phyloP scores from a whole-genome alignment of 2,797 vertebrate species.

The Sparidentex hasta region DNA sequence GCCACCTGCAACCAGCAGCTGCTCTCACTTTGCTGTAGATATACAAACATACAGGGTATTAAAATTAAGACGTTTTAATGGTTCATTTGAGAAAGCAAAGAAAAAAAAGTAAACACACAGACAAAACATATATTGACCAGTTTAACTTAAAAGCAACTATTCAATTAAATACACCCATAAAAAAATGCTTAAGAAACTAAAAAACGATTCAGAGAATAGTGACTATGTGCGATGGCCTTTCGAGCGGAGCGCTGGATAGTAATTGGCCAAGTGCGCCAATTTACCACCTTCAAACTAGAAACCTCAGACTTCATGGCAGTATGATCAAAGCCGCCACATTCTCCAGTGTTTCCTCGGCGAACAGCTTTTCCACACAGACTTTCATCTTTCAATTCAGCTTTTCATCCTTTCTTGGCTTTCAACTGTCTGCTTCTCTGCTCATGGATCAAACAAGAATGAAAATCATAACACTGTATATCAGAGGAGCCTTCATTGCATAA shows the following conservation, averaged over 20 bases:
- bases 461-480: slow-evolving; percentile 52
- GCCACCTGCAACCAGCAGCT: not conserved
- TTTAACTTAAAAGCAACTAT: slow-evolving; percentile 19
- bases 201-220: slow-evolving; percentile 37
- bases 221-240: slow-evolving; percentile 44
- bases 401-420: slow-evolving; percentile 62
- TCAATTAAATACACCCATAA: slow-evolving; percentile 4
- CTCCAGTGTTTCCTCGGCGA: slow-evolving; percentile 71
- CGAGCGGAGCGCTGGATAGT: slow-evolving; percentile 40
- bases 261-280: slow-evolving; percentile 70
- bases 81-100: not conserved
- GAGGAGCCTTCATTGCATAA: slow-evolving; percentile 62
- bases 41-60: not conserved
- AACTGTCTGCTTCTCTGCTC: slow-evolving; percentile 56
- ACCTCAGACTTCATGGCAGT: slow-evolving; percentile 69
- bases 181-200: slow-evolving; percentile 26
- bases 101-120: not conserved
- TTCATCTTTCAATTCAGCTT: slow-evolving; percentile 79
- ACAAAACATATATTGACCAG: not conserved
- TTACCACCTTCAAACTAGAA: slow-evolving; percentile 68
- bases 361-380: slow-evolving; percentile 69
- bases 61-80: not conserved
- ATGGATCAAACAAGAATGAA: slow-evolving; percentile 61
- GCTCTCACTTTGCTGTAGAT: not conserved
- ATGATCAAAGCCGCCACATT: slow-evolving; percentile 77